Conservation (phyloP, 2,888 invertebrate genomes). For the Lasioglossum oenotherae region DNA sequence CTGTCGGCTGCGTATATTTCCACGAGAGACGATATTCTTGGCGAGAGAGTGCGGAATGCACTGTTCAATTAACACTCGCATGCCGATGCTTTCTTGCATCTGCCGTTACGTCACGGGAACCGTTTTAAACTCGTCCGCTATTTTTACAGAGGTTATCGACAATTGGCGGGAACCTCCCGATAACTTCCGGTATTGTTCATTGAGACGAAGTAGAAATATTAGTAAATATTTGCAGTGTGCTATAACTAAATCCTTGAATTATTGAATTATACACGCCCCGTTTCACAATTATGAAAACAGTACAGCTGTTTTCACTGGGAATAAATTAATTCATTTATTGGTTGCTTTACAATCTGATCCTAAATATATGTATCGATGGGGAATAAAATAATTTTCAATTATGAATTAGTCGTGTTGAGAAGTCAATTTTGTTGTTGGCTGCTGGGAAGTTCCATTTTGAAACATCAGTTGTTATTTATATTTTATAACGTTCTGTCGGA, state of each 20-base stretch:
- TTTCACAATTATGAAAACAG: not conserved
- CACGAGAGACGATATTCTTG: not conserved
- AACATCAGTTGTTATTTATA: not conserved
- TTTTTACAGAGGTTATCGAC: not conserved
- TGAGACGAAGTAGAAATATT: not conserved
- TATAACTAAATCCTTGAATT: not conserved
- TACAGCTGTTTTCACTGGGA: no score
- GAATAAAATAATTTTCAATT: not conserved
- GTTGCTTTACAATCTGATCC: no score
- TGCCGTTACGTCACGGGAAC: conserved; percentile 3
- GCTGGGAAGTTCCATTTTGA: not conserved
- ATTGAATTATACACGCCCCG: not conserved
- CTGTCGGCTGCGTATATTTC: not conserved
- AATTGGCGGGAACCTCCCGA: not conserved
- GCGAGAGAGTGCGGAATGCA: conserved; percentile 3
- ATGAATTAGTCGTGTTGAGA: not conserved
- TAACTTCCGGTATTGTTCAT: not conserved
- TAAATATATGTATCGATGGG: not conserved
- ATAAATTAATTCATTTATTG: no score
- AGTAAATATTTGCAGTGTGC: not conserved
- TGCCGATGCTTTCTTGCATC: not conserved
- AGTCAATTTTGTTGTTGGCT: not conserved
- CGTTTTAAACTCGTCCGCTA: conserved; percentile 1
- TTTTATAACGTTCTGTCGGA: not conserved
- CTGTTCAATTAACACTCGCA: conserved; percentile 12